Conservation (phyloP, 2,888 invertebrate genomes). For the Epistrophella euchroma region DNA sequence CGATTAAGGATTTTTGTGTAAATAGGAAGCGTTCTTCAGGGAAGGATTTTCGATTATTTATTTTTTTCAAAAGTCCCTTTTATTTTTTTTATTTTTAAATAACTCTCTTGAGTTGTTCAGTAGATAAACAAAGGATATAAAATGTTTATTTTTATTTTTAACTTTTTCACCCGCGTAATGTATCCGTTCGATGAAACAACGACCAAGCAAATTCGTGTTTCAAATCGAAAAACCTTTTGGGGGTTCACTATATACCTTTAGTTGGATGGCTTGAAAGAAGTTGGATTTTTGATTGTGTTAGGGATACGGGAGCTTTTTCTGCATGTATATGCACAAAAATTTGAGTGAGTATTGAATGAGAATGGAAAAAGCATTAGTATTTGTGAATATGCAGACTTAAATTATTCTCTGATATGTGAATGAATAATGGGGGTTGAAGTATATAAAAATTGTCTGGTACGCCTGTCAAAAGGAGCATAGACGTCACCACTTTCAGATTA, state of each 20-base stretch:
- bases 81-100: not conserved
- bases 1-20: conserved; percentile 34
- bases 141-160: conserved; percentile 35
- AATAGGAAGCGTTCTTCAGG: not conserved
- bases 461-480: conserved; percentile 66
- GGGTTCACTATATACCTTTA: conserved; percentile 66
- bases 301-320: conserved; percentile 51
- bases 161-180: conserved; percentile 71
- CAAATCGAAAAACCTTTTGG: conserved; percentile 62
- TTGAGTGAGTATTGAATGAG: conserved; percentile 32
- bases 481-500: conserved; percentile 63
- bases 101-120: conserved; percentile 9
- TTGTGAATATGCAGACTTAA: conserved; percentile 19
- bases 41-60: not conserved
- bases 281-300: conserved; percentile 41
- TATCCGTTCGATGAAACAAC: conserved; percentile 71
- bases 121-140: conserved; percentile 13
- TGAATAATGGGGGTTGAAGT: conserved; percentile 49
- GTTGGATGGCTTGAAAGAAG: conserved; percentile 58
- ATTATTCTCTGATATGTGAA: conserved; percentile 14
- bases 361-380: conserved; percentile 4
- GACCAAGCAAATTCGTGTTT: conserved; percentile 64
- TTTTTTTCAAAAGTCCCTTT: not conserved
- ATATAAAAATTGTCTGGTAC: conserved; percentile 42
- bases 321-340: not conserved